phyloP scores from a whole-genome alignment of 2,888 invertebrate species.

The Drosophila monieri region DNA sequence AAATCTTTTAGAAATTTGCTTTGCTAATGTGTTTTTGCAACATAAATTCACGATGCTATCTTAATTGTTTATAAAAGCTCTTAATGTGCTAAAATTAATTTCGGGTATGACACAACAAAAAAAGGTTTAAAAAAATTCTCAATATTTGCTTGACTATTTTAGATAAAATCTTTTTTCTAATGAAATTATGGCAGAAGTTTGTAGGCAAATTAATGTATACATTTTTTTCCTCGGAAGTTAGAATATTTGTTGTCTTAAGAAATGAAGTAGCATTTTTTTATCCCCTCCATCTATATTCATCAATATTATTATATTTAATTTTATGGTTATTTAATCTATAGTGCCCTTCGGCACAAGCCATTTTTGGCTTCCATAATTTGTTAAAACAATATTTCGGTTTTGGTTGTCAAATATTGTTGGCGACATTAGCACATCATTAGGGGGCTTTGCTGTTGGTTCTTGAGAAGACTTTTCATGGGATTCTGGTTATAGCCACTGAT shows the following conservation, averaged over 20 bases:
- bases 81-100: conserved; percentile 32
- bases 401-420: conserved; percentile 58
- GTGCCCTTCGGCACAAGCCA: conserved; percentile 27
- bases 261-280: not conserved
- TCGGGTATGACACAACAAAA: conserved; percentile 12
- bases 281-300: conserved; percentile 9
- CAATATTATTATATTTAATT: conserved; percentile 13
- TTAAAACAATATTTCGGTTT: conserved; percentile 50
- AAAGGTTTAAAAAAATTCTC: conserved; percentile 4
- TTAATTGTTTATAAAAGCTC: conserved; percentile 33
- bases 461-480: not conserved
- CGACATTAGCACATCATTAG: conserved; percentile 71
- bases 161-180: not conserved
- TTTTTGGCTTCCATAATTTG: conserved; percentile 39
- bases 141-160: not conserved
- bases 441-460: conserved; percentile 49
- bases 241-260: not conserved
- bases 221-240: not conserved
- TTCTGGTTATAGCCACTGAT: conserved; percentile 20
- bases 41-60: conserved; percentile 17
- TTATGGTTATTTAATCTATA: conserved; percentile 10
- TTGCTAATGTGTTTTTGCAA: conserved; percentile 50
- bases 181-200: not conserved
- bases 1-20: conserved; percentile 53
- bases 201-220: not conserved